phyloP scores from a whole-genome alignment of 2,797 vertebrate genomes.

The Orestias chungarensis region DNA sequence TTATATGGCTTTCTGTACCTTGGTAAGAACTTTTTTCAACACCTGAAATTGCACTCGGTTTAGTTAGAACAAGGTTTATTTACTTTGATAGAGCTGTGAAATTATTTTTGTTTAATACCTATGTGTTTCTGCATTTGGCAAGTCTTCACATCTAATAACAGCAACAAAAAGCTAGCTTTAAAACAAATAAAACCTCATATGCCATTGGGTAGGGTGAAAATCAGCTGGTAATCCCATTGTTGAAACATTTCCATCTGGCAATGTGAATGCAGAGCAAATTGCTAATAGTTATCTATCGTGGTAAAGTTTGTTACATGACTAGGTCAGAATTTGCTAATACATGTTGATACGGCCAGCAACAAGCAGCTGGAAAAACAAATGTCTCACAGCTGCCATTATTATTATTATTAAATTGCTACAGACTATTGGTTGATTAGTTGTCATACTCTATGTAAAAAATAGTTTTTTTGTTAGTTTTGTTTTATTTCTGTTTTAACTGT shows the following conservation, averaged over 20 bases:
- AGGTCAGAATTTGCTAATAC: neutral
- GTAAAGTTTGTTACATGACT: neutral
- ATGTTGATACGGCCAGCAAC: neutral
- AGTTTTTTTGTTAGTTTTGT: neutral
- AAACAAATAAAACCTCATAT: constrained; percentile 10
- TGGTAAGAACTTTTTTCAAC: too few species aligned
- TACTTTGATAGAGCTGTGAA: neutral
- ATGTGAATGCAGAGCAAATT: neutral
- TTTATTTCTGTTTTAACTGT: neutral
- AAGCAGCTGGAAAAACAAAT: neutral
- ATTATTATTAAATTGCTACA: neutral
- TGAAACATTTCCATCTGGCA: constrained; percentile 7
- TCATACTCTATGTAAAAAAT: neutral
- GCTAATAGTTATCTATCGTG: constrained; percentile 7
- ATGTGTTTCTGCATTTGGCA: constrained; percentile 1
- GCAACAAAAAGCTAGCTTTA: neutral
- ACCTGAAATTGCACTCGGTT: neutral
- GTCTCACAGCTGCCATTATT: neutral
- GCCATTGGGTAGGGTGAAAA: constrained; percentile 11
- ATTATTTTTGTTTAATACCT: neutral
- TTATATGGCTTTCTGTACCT: too few species aligned
- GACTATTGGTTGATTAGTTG: neutral
- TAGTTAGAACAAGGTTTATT: neutral
- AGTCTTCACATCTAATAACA: constrained; percentile 3
- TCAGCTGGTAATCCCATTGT: constrained; percentile 18